Evolutionary conservation across 2,797 vertebrate species (phyloP), one percentile per base, ranked within the genome.

Genomic region (Trematomus bernacchii): DNA sequence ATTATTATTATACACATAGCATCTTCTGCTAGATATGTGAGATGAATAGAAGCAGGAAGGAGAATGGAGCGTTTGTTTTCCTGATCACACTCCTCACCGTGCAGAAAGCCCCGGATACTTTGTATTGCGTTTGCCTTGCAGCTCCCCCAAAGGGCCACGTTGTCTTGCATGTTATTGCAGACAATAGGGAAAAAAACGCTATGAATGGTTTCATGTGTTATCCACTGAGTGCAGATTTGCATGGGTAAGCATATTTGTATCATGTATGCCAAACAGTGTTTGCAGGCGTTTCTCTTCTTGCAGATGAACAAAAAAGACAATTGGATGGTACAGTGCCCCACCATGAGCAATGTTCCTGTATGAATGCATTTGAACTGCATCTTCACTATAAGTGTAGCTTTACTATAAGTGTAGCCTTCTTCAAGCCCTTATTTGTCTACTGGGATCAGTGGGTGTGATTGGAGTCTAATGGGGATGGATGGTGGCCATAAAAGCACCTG

Each of bases 391-490:
- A 74, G 82, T 37, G 71, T 74, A 47, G 66, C 77, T 73, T 52
- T 71, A 40, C 66, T 80, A 37, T 85, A 68, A 76, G 82, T 37
- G 71, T 74, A 47, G 66, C 63, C 58, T 85, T 82, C 77, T 70
- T 75, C 57, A 19, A 65, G 76, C 83, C 60, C 76, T 76, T 69
- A 86, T 88, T 87, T 79, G 77, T 86, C 83, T 73, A 66, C 63
- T 71, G 78, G 80, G 79, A 89, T 88, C 87, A 84, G 85, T 74
- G 80, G 73, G 55, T 84, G 87, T 92, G 88, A 93, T 82, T 88
- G 80, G 88, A 85, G 66, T 71, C 73, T 93, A 93, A 94, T 91
- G 78, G 87, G 79, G 91, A 94, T 88, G 61, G 92, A 95, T 92
- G 92, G 90, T 74, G 73, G 86, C 78, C 77, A 80, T 92, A 82